Base-by-base conservation (phyloP, 2,888 invertebrate species). In the Torymus aiolomorphi region DNA sequence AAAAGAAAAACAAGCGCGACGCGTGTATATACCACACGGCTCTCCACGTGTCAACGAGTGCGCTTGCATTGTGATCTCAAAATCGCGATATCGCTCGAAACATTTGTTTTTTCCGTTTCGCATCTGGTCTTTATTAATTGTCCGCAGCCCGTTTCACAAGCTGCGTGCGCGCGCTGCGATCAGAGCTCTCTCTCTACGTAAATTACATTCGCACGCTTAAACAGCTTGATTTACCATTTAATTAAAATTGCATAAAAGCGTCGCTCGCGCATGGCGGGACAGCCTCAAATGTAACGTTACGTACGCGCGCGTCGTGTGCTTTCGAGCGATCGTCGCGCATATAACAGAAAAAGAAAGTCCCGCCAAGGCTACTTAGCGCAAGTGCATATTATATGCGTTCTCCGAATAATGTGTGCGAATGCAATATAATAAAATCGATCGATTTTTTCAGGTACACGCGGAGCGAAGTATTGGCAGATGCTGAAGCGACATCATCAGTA, bases 281-380 rank as follows among this genome's bases (percentile, higher is more conserved):
- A n/a, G 31, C n/a, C 16, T 20, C 14, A 57, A 56, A 42, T 16
- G 18, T 49, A 14, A 14, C 42, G 52, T 31, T 54, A 24, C 54
- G 63, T 14, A 49, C 31, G 3, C 31, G 31, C 5, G 31, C 31
- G 5, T 4, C 20, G 11, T 51, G 13, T 66, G 51, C 56, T 74
- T 67, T 61, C 52, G 20, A 75, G 42, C 42, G 42, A 20, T 74
- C 77, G 59, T 52, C 66, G 31, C 52, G 24, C n/a, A 31, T 62
- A 54, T 14, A 14, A 20, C 18, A 13, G 31, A 74, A 78, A 74
- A 78, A 78, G 78, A 73, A 78, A 78, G 78, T 73, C 51, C 42
- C 42, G 8, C 42, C 42, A 42, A 67, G 67, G 67, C 67, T 67
- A 67, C 18, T 67, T 67, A 24, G 63, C 42, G n/a, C 63, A 31